Base-by-base conservation (phyloP, 35 echinoderm and acorn worm genomes). In the Ptychodera flava region DNA sequence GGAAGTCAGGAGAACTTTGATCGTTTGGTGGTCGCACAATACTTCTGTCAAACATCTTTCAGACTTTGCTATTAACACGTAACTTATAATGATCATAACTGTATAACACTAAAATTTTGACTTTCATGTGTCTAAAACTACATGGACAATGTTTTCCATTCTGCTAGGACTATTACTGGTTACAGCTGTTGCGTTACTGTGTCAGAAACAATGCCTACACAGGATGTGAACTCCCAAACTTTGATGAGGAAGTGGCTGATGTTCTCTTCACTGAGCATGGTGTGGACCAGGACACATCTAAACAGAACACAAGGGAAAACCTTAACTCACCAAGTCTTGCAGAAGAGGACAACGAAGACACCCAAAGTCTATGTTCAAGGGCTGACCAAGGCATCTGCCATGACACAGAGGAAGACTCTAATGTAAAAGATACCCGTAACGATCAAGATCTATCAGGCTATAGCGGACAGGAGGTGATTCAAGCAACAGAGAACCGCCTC, bases 121-220 rank as follows among this genome's bases (percentile, higher is more conserved):
- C n/a, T n/a, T n/a, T n/a, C n/a, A n/a, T n/a, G n/a, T n/a, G n/a
- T n/a, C n/a, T n/a, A n/a, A n/a, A n/a, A n/a, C n/a, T n/a, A n/a
- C n/a, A n/a, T n/a, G n/a, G n/a, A n/a, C n/a, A n/a, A n/a, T n/a
- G n/a, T n/a, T n/a, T n/a, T n/a, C n/a, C n/a, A n/a, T n/a, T n/a
- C n/a, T n/a, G n/a, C n/a, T n/a, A 97, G 95, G 95, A 97, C 82
- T 45, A 80, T 31, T 82, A 99, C 32, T 99, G 96, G 96, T 83
- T 93, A 32, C 90, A 90, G 0, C 35, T 99, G 83, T 35, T 94
- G 35, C 78, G 81, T 0, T 94, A 88, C 35, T 99, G 92, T 77
- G 1, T 89, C 28, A 79, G 91, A 53, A 88, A 88, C 32, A 34
- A 88, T 77, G 96, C 92, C 27, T 99, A 99, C 88, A 86, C 88